phyloP scores from a whole-genome alignment of 1,140 invertebrate genomes.

The Brachionus rubens region DNA sequence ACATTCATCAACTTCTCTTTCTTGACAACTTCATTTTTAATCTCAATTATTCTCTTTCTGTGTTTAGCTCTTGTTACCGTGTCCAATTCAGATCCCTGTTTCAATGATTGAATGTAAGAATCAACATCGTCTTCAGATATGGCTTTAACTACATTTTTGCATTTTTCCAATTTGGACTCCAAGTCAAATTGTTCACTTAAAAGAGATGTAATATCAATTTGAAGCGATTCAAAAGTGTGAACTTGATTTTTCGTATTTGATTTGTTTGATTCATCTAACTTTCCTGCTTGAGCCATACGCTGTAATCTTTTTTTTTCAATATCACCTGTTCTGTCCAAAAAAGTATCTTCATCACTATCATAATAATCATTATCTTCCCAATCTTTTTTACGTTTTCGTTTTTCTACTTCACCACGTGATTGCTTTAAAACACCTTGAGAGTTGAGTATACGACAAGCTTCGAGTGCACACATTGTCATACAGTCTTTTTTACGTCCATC shows the following conservation, averaged over 20 bases:
- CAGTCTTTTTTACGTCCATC: constrained; percentile 91
- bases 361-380: constrained; percentile 85
- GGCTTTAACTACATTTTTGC: constrained; percentile 2
- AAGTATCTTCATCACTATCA: constrained; percentile 94
- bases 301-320: constrained; percentile 77
- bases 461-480: constrained; percentile 83
- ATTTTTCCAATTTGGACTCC: constrained; percentile 41
- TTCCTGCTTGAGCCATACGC: constrained; percentile 36
- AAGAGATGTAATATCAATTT: background rate
- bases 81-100: constrained; percentile 16
- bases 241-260: constrained; percentile 24
- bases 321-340: constrained; percentile 86
- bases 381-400: constrained; percentile 49
- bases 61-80: background rate
- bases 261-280: background rate
- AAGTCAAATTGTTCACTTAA: constrained; percentile 18
- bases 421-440: constrained; percentile 73
- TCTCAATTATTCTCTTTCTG: constrained; percentile 31
- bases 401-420: constrained; percentile 67
- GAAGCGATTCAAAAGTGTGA: constrained; percentile 39
- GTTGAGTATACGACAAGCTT: constrained; percentile 87
- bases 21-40: constrained; percentile 30
- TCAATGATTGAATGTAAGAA: constrained; percentile 35
- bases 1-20: constrained; percentile 26
- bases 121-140: constrained; percentile 37